Base-by-base conservation (phyloP, 1,140 invertebrate genomes). In the Sitobion miscanthi region DNA sequence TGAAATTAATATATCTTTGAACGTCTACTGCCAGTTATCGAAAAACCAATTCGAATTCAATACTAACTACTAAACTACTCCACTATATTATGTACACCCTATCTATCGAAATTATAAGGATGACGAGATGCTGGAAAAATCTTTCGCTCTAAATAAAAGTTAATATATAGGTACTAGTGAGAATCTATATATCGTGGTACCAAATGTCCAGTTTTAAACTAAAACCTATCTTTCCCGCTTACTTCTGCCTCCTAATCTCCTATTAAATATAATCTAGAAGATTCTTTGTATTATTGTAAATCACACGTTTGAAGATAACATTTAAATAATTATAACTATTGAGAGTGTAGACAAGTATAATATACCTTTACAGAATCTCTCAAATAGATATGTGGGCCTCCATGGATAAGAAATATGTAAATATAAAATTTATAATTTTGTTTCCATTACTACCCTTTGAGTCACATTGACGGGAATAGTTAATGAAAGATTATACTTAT, bases 401-500 rank as follows among this genome's bases (percentile, higher is more conserved):
- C 25, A 25, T 35, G 20, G 7, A 54, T 45, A 88, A 88, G 14
- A 14, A 89, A 89, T 54, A 87, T 87, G 42, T 85, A 85, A 42
- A 85, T 85, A 85, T 85, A 2, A 49, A 57, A n/a, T 88, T 25
- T 89, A 57, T 23, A 42, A 38, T 38, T 25, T 89, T 49, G 9
- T 52, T 49, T 54, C 54, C 35, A 38, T 38, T 69, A 47, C 54
- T 47, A 77, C 30, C 57, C 8, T 47, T 47, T 5, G 42, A 69
- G 42, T 38, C 42, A 86, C 47, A 42, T 45, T n/a, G 52, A 8
- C 47, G 49, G 35, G 82, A 93, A 93, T 93, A 45, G 82, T 57
- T 86, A 93, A 93, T 93, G 82, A 93, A 93, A 54, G 45, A 92
- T 92, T 85, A 93, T 93, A 83, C 91, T 92, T 85, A 92, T 54